Base-by-base conservation (phyloP, 2,888 invertebrate genomes). In the Hylaea fasciaria region DNA sequence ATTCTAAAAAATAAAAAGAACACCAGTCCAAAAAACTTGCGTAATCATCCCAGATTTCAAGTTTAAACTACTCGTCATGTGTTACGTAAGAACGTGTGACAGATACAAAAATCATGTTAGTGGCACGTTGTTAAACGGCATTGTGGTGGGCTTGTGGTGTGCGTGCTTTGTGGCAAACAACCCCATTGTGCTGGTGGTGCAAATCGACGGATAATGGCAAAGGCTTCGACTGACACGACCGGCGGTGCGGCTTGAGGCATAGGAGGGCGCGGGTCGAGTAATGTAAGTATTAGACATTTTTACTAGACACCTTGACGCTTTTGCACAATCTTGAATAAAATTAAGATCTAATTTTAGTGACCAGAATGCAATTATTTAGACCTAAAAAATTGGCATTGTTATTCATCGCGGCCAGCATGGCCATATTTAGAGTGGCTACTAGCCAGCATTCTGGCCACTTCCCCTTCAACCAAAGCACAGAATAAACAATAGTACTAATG, bases 151-250 rank as follows among this genome's bases (percentile, higher is more conserved):
- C 32, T 82, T 83, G 83, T 84, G 73, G 49, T 40, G 49, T 49
- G 72, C 78, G 73, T 77, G 79, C 81, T 80, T 78, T 82, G 79
- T 79, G 57, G 69, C 78, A 76, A 81, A 81, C 81, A 80, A 73
- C 79, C 78, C 80, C 68, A 80, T 78, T 81, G 73, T 78, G 66
- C 52, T 64, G 59, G 65, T 73, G 74, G 70, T 73, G 80, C 82
- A 77, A 84, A 84, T 82, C 75, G 66, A 75, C 40, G 69, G 60
- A 80, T 77, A 81, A 82, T 77, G 71, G 77, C 73, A 76, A 79
- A 85, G 83, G 81, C 74, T 84, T 68, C 72, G 59, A 70, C 68
- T 71, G 74, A 75, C 85, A 85, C 85, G 85, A 84, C 72, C 58
- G 52, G 17, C 37, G 10, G 29, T 35, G 32, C 55, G 77, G 77